Conservation (phyloP, 2,888 invertebrate species). For the Morpho helenor region DNA sequence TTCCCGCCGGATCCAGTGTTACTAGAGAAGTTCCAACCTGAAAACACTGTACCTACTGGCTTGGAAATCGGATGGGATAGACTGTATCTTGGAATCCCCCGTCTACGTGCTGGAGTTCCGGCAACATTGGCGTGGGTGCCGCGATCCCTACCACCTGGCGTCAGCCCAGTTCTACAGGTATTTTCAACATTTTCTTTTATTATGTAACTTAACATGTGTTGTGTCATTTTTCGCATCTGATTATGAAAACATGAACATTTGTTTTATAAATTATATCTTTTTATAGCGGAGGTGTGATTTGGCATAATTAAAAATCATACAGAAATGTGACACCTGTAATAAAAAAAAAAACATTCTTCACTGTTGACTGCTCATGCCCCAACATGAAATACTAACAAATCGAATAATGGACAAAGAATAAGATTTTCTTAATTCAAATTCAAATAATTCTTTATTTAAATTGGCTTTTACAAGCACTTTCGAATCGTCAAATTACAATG, state of each 20-base stretch:
- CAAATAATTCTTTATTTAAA: too few relatives aligned
- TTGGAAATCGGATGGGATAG: slow-evolving; percentile 85
- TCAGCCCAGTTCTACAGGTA: slow-evolving; percentile 84
- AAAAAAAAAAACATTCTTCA: too few relatives aligned
- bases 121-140: slow-evolving; percentile 86
- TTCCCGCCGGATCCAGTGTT: slow-evolving; percentile 81
- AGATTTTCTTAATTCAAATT: too few relatives aligned
- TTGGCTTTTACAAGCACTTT: too few relatives aligned
- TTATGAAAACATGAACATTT: neutral
- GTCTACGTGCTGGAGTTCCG: slow-evolving; percentile 86
- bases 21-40: slow-evolving; percentile 81
- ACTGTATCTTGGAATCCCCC: slow-evolving; percentile 87
- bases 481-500: too few relatives aligned
- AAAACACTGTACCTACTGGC: slow-evolving; percentile 88
- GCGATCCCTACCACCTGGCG: slow-evolving; percentile 80
- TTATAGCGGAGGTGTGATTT: too few relatives aligned
- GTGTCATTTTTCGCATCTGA: neutral
- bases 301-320: too few relatives aligned
- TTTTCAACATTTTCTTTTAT: neutral
- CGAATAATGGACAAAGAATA: too few relatives aligned
- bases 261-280: too few relatives aligned
- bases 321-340: too few relatives aligned
- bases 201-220: neutral
- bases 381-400: too few relatives aligned
- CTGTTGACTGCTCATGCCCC: too few relatives aligned